Evolutionary conservation across 2,888 invertebrate species (phyloP), one percentile per base, ranked within the genome.

Genomic region (Vanessa cardui): DNA sequence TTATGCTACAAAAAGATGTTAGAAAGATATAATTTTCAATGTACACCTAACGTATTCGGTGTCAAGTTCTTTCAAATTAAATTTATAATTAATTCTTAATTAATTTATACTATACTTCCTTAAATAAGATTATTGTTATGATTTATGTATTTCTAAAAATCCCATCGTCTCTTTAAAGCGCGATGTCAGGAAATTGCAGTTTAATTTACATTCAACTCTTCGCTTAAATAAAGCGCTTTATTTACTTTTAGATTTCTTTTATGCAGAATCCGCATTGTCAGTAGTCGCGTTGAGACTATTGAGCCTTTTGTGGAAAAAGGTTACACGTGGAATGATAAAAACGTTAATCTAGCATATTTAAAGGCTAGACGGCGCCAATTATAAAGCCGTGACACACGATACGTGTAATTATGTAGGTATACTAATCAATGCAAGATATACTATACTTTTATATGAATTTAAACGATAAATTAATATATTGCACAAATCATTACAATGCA

Each of bases 321-420:
- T 84, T 88, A 90, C 90, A 89, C 90, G 89, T 89, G 90, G 81
- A 79, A 73, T 62, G 59, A 63, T 69, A 68, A 72, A 71, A 69
- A 58, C 64, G 62, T 64, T 45, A 58, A 60, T 64, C 58, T 60
- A 64, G 69, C 69, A 69, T 67, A 62, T 66, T 69, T 64, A 62
- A 44, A 69, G 46, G 66, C 68, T 59, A 66, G 64, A 58, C 66
- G 74, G 74, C 74, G 69, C 72, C 73, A 69, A 26, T 56, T 56
- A 68, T 66, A 68, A 58, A 64, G 54, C 58, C 56, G 52, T 61
- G 61, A 65, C 52, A 72, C 62, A 71, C n/a, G n/a, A 44, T 54
- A 62, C 58, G 54, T 26, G n/a, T 26, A 52, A 5, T 50, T 16
- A 65, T 45, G 8, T 15, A 52, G 4, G 39, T n/a, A 56, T 56